Evolutionary conservation across 2,888 invertebrate species (phyloP).

Genomic region (Suillia variegata): DNA sequence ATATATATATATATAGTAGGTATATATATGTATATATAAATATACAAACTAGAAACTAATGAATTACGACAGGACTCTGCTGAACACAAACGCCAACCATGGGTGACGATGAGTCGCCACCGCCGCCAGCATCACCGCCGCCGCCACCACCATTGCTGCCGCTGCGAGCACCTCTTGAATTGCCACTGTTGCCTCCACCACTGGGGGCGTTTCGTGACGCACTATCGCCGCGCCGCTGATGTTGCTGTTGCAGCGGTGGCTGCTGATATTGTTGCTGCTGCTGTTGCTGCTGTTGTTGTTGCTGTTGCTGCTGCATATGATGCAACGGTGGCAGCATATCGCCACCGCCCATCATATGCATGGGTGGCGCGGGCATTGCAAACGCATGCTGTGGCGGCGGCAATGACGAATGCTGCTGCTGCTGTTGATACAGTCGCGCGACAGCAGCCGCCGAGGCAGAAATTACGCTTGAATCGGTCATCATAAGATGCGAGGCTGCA

Average conservation of each 20-base stretch:
- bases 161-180: slow-evolving; percentile 32
- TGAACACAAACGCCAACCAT: slow-evolving; percentile 90
- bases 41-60: slow-evolving; percentile 55
- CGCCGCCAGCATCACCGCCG: slow-evolving; percentile 30
- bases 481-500: slow-evolving; percentile 58
- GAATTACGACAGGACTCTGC: slow-evolving; percentile 92
- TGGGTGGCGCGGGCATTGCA: slow-evolving; percentile 33
- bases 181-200: slow-evolving; percentile 21
- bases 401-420: too few relatives aligned
- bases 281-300: slow-evolving; percentile 15
- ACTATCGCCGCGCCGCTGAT: slow-evolving; percentile 24
- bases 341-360: neutral
- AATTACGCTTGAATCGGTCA: slow-evolving; percentile 58
- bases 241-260: slow-evolving; percentile 19
- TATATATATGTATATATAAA: slow-evolving; percentile 22
- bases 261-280: slow-evolving; percentile 16
- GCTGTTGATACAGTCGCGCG: slow-evolving; percentile 39
- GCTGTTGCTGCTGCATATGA: slow-evolving; percentile 8
- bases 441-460: slow-evolving; percentile 49
- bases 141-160: slow-evolving; percentile 31
- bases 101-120: slow-evolving; percentile 70
- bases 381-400: slow-evolving; percentile 29
- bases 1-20: slow-evolving; percentile 18
- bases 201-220: slow-evolving; percentile 16
- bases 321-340: slow-evolving; percentile 21